Percentiles rank a stretch among this genome's conserved stretches.
Conservation (phyloP, 2,888 invertebrate genomes). For the Amiota minor region DNA sequence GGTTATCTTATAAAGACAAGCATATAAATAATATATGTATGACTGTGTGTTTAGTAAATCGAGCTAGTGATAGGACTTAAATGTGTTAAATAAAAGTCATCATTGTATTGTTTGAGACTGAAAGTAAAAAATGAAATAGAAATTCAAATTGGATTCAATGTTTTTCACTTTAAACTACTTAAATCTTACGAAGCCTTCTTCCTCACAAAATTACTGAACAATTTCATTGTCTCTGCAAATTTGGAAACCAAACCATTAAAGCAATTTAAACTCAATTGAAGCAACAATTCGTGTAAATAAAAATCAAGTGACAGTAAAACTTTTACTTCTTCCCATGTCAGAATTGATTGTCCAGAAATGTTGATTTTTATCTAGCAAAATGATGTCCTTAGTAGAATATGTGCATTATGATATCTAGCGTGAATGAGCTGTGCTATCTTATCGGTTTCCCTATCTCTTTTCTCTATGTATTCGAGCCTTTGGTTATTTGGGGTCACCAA, state of each 20-base stretch:
- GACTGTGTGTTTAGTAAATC: constrained; percentile 56
- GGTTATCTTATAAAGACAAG: constrained; percentile 56
- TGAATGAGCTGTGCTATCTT: too few species aligned
- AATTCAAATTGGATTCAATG: background rate
- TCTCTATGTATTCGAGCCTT: background rate
- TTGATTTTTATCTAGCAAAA: constrained; percentile 57
- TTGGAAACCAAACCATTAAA: constrained; percentile 70
- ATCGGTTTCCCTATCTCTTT: background rate
- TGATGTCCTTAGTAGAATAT: constrained; percentile 40
- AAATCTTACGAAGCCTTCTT: background rate
- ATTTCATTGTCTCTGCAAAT: constrained; percentile 32
- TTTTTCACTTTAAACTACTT: background rate
- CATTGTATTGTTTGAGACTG: background rate
- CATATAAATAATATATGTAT: constrained; percentile 33
- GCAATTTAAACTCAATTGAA: constrained; percentile 73
- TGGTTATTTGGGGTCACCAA: background rate
- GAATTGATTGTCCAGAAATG: constrained; percentile 69
- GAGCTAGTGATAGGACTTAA: constrained; percentile 47
- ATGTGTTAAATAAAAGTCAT: background rate
- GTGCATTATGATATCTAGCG: background rate
- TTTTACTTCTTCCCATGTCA: constrained; percentile 47
- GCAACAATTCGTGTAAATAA: constrained; percentile 44
- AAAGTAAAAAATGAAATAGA: background rate
- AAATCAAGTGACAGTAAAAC: constrained; percentile 63
- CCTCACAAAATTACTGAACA: constrained; percentile 42